Evolutionary conservation across 2,797 vertebrate genomes (phyloP), one percentile per base, ranked within the genome.

Genomic region (Acrossocheilus fasciatus): DNA sequence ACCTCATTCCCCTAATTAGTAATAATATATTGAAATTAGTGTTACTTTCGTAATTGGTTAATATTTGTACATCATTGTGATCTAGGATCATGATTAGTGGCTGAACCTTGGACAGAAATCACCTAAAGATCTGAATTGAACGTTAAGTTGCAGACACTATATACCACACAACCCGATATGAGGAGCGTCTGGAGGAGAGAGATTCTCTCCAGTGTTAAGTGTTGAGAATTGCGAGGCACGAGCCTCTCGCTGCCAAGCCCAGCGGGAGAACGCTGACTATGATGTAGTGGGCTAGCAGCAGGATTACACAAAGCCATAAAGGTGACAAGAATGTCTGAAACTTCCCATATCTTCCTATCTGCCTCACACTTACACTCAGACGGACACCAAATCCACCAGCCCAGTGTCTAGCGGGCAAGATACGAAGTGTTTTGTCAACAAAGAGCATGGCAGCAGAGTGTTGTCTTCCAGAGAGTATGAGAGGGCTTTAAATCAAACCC

Each of bases 361-460:
- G 75, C 64, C 80, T 76, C 34, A 45, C 69, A 39, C 70, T 66
- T 34, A 43, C 70, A 43, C 62, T 62, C 85, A 84, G 18, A 59
- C 1, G 43, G 36, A 75, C 82, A 78, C 47, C 45, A 72, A 50
- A 81, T 30, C 70, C 72, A 30, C 30, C 54, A 62, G n/a, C 54
- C 36, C 30, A 17, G 17, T 30, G 14, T 69, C 5, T 50, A 54
- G 84, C 20, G 18, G 57, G 47, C 34, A 54, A 74, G 68, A 68
- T 79, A 52, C 15, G 2, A 70, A 84, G 70, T 86, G 92, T 92
- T 94, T 91, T 87, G 86, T 92, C 91, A 94, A 94, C 94, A 93
- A 86, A 88, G 72, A 79, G 87, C 79, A 87, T 87, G 88, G 86
- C 88, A 89, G 87, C 80, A 84, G 84, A 90, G 87, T 39, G 82